Evolutionary conservation across 2,113 vertebrate genomes (phyloP), one percentile per base, ranked within the genome.

Genomic region (Ploceus nigricollis): DNA sequence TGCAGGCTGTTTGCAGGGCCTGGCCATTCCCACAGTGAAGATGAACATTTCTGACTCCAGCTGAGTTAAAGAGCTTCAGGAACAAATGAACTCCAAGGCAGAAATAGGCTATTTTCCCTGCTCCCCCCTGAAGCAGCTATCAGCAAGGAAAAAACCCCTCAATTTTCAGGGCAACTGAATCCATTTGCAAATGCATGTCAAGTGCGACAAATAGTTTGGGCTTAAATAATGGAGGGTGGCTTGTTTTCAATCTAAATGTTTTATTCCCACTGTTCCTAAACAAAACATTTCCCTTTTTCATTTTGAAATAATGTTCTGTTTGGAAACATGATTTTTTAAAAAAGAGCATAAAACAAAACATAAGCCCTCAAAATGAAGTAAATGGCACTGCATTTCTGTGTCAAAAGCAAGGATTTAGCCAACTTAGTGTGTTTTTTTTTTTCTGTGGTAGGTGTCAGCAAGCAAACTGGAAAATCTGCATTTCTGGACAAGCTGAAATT

Each of bases 381-480:
- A 88, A 80, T 31, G 40, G 39, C 58, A 77, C 50, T 57, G 79
- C 68, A 61, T 88, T 92, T 87, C 64, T 86, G 30, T 88, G 54
- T 96, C 54, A 85, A 86, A 93, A 76, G 33, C 42, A 85, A 92
- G n/a, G 50, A 57, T 88, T 93, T 88, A 86, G 45, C 58, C 79
- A 94, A 15, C 58, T 58, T 79, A 61, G 1, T 0, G 35, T 86
- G 82, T 80, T 95, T 90, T 93, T 94, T 89, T 90, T 88, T 88
- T 89, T 83, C 68, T 23, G 10, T 61, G 63, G 71, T 53, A 79
- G 24, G 10, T 94, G 70, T 93, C 75, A 92, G 82, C 71, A 92
- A 90, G 63, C n/a, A 93, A 96, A 92, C 79, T 66, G 85, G 86
- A 95, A 95, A 93, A 95, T 82, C 82, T 95, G 64, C 90, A 89